Percentiles rank a stretch among this genome's conserved stretches.
Evolutionary conservation across 2,888 invertebrate species (phyloP).

Genomic region (Macroteleia sp.): DNA sequence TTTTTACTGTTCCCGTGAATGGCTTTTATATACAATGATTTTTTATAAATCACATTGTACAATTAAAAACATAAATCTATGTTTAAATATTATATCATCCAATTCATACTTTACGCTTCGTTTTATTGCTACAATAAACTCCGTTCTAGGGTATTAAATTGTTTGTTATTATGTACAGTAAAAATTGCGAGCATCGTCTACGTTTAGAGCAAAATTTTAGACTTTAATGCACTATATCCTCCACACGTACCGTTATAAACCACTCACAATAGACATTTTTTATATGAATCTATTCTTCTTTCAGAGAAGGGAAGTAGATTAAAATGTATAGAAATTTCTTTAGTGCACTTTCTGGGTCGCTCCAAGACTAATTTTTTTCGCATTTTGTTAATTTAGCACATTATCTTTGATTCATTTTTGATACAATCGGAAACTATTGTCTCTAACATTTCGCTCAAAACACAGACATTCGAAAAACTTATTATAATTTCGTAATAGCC

Average conservation of each 20-base stretch:
- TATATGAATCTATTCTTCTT: slow-evolving; percentile 53
- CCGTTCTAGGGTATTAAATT: slow-evolving; percentile 34
- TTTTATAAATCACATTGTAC: too few relatives aligned
- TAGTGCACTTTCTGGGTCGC: slow-evolving; percentile 15
- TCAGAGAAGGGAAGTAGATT: slow-evolving; percentile 35
- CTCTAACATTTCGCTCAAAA: neutral
- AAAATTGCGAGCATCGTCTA: slow-evolving; percentile 32
- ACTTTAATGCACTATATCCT: slow-evolving; percentile 45
- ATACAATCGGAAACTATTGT: slow-evolving; percentile 13
- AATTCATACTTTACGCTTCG: slow-evolving; percentile 21
- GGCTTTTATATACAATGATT: too few relatives aligned
- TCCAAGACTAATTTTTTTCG: slow-evolving; percentile 9
- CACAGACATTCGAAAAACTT: neutral
- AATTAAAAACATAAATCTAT: too few relatives aligned
- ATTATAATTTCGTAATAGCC: slow-evolving; percentile 9
- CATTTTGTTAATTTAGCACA: neutral
- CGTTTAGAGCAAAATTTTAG: slow-evolving; percentile 47
- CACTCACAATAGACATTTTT: slow-evolving; percentile 55
- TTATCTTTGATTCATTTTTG: slow-evolving; percentile 13
- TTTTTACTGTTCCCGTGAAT: too few relatives aligned
- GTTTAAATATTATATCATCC: slow-evolving; percentile 34
- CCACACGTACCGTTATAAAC: slow-evolving; percentile 45
- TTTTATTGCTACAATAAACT: slow-evolving; percentile 45
- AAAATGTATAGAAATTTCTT: slow-evolving; percentile 54
- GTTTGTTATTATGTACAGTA: slow-evolving; percentile 51